A percentile compares a stretch with the other conserved stretches of the same genome.
phyloP scores from a whole-genome alignment of 2,797 vertebrate species.

The Ciconia nigra region DNA sequence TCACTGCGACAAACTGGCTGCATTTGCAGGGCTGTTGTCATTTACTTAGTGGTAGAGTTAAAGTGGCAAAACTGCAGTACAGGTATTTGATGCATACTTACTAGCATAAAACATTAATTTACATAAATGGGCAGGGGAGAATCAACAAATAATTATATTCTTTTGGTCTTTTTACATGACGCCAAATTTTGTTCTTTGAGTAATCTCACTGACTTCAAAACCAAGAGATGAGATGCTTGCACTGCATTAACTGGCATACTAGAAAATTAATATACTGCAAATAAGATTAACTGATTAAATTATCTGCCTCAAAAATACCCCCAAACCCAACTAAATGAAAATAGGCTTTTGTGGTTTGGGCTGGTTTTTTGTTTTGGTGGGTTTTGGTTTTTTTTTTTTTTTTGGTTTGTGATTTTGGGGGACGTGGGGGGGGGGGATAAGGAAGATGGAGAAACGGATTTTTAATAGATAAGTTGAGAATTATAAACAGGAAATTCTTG shows the following conservation, averaged over 20 bases:
- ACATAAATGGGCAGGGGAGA: background rate
- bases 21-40: background rate
- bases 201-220: background rate
- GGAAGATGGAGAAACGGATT: background rate
- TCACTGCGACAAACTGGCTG: accelerated
- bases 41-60: background rate
- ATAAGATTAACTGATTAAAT: background rate
- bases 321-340: background rate
- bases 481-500: background rate
- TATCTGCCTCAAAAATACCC: background rate
- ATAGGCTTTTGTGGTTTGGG: background rate
- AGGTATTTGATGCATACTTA: background rate
- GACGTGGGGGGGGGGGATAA: background rate
- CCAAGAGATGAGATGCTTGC: background rate
- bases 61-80: background rate
- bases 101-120: background rate
- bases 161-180: background rate
- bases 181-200: background rate
- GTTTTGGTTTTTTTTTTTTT: background rate
- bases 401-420: background rate
- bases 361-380: background rate
- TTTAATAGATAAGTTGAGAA: background rate
- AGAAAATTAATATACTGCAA: background rate
- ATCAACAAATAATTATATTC: background rate
- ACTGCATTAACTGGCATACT: background rate